These are phyloP conservation scores for Latrodectus geometricus DNA, from an alignment of 1,140 invertebrate genomes.

Conservation along the genomic window DNA sequence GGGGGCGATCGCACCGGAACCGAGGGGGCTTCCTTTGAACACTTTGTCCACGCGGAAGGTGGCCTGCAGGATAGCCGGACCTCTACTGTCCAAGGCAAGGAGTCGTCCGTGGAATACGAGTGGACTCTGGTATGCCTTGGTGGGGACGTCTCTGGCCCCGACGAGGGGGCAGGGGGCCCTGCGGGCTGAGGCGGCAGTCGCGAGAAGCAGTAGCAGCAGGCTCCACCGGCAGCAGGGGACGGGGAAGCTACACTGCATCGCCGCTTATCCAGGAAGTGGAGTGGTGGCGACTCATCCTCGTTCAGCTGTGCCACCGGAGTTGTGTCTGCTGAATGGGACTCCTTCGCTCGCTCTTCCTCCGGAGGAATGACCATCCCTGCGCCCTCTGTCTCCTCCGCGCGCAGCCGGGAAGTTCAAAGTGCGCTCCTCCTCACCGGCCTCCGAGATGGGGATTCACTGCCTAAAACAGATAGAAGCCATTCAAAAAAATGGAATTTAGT, in stretches of 20 bases:
- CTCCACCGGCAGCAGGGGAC: slow-evolving; percentile 3
- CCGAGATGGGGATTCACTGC: too few relatives aligned
- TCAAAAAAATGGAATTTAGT: too few relatives aligned
- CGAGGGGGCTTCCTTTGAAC: slow-evolving; percentile 9
- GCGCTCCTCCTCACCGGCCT: not conserved
- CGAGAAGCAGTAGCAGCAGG: not conserved
- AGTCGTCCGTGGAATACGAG: slow-evolving; percentile 63
- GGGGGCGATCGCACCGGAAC: not conserved
- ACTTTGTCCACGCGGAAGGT: slow-evolving; percentile 57
- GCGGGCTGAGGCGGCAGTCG: slow-evolving; percentile 7
- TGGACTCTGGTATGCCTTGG: slow-evolving; percentile 62
- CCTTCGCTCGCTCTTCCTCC: not conserved
- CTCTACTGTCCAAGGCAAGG: slow-evolving; percentile 59
- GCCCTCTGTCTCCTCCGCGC: slow-evolving; percentile 1
- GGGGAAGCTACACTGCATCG: slow-evolving; percentile 47
- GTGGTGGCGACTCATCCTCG: slow-evolving; percentile 16
- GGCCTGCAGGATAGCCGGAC: slow-evolving; percentile 53
- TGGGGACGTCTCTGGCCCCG: slow-evolving; percentile 3
- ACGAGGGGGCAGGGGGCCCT: not conserved
- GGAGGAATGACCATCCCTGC: not conserved
- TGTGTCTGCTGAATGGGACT: too few relatives aligned
- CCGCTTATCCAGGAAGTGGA: slow-evolving; percentile 21
- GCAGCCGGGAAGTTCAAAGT: too few relatives aligned
- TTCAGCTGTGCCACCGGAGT: not conserved
- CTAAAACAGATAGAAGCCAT: too few relatives aligned